Evolutionary conservation across 2,888 invertebrate species (phyloP), one percentile per base, ranked within the genome.

Genomic region (Thera britannica): DNA sequence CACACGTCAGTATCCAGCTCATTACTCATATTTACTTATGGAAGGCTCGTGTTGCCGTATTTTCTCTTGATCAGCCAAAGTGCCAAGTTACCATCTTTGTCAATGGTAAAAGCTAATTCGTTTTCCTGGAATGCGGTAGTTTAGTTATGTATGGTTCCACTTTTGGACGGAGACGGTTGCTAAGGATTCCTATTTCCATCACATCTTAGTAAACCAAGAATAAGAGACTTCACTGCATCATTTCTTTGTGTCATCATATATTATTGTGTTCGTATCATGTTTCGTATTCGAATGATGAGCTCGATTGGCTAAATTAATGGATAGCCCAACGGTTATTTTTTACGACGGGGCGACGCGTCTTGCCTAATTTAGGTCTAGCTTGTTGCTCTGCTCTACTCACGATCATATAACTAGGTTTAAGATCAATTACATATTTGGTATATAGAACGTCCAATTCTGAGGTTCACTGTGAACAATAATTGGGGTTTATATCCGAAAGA

Each of bases 311-410:
- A 60, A 72, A 70, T 71, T 66, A 64, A 72, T 71, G 49, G 70
- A 61, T 65, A 61, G 70, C 60, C 65, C 67, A 70, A 71, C 65
- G 67, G 61, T 67, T 66, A 68, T 68, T 72, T 71, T 67, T 65
- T 65, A 63, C 12, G 65, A 64, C 49, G 12, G 6, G 1, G 34
- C 34, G 34, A 8, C 44, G 58, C 70, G 56, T 70, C 66, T 58
- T 56, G 66, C 70, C 64, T 41, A 48, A 60, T 62, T 46, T 61
- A 23, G 65, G 49, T 68, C 67, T 59, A 64, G 56, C 67, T 72
- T 49, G 55, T 51, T 52, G 67, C 66, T 67, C 71, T 11, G 61
- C 52, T 60, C 52, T 71, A 52, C 54, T 38, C 56, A 12, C 2
- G 44, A 46, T 46, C 7, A 5, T 41, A 41, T 41, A 41, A 41